phyloP scores from a whole-genome alignment of 2,797 vertebrate species.

The Coregonus sp. region DNA sequence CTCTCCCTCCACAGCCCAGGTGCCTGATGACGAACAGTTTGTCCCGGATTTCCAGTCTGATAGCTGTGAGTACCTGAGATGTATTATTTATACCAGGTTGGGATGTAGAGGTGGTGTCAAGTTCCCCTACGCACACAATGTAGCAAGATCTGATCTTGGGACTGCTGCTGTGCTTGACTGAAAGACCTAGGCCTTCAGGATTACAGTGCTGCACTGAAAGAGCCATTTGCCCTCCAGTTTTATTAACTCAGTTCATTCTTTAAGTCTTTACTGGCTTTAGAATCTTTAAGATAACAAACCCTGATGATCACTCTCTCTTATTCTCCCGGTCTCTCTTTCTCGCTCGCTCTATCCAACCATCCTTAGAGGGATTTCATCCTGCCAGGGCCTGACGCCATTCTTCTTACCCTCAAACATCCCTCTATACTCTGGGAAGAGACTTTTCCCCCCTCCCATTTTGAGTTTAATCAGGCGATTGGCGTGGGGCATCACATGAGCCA shows the following conservation, averaged over 20 bases:
- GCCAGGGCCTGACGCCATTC: not conserved
- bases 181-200: not conserved
- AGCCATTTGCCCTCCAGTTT: not conserved
- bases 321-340: not conserved
- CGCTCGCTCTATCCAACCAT: not conserved
- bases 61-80: conserved; percentile 84
- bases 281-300: not conserved
- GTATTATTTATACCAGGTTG: conserved; percentile 39
- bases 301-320: not conserved
- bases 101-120: not conserved
- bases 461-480: conserved; percentile 74
- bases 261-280: not conserved
- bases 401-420: conserved; percentile 20
- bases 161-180: not conserved
- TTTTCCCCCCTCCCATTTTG: conserved; percentile 53
- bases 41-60: conserved; percentile 96
- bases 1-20: conserved; percentile 81
- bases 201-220: not conserved
- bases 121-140: not conserved
- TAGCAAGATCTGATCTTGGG: not conserved
- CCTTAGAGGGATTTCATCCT: not conserved
- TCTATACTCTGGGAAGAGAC: conserved; percentile 33
- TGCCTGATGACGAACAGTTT: conserved; percentile 94
- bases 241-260: not conserved
- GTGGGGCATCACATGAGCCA: conserved; percentile 75